These are phyloP conservation scores for Argyrosomus japonicus DNA, from an alignment of 2,113 vertebrate genomes.

Conservation along the genomic window DNA sequence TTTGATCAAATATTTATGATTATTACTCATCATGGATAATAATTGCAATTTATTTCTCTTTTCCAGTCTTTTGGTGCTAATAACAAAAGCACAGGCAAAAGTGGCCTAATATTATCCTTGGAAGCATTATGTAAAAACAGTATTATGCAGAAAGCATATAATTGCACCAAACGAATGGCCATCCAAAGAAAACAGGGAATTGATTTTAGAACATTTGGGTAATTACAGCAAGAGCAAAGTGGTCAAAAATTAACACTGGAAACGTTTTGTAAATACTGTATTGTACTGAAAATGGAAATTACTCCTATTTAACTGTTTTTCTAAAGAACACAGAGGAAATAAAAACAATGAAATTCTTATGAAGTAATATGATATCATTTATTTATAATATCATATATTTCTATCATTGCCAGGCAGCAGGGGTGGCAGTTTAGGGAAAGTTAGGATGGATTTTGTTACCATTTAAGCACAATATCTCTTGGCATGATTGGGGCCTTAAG, in stretches of 20 bases:
- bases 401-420: not conserved
- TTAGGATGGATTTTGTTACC: not conserved
- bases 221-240: conserved; percentile 45
- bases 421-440: not conserved
- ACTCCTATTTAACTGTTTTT: conserved; percentile 16
- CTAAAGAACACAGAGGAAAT: not conserved
- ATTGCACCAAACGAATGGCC: conserved; percentile 69
- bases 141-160: conserved; percentile 73
- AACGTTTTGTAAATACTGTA: conserved; percentile 32
- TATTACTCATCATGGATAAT: conserved; percentile 71
- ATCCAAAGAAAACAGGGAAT: conserved; percentile 22
- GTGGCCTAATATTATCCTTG: conserved; percentile 68
- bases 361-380: not conserved
- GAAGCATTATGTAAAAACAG: conserved; percentile 73
- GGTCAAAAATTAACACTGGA: conserved; percentile 43
- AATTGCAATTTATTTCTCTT: conserved; percentile 69
- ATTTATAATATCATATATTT: not conserved
- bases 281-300: conserved; percentile 20
- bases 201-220: conserved; percentile 59
- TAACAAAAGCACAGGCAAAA: conserved; percentile 59
- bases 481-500: not conserved
- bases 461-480: not conserved
- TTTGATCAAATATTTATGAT: conserved; percentile 79
- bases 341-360: conserved; percentile 7
- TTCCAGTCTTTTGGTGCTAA: conserved; percentile 59